phyloP scores from a whole-genome alignment of 2,888 invertebrate genomes.

The Leptinotarsa haldemani region DNA sequence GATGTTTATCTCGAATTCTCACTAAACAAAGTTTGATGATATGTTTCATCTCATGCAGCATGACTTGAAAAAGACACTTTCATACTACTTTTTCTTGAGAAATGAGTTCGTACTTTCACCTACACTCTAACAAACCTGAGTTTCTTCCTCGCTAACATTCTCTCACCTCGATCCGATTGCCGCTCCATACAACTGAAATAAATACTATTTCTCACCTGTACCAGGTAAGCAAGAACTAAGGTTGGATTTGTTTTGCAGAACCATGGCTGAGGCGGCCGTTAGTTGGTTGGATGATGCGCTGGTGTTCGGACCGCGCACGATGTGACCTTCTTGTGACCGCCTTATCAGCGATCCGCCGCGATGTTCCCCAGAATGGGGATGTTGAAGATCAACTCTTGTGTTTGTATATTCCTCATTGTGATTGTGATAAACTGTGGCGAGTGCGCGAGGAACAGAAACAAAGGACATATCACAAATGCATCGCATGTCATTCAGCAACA shows the following conservation, averaged over 20 bases:
- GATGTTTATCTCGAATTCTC: neutral
- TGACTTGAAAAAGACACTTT: neutral
- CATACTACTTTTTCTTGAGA: neutral
- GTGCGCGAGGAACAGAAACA: constrained; percentile 45
- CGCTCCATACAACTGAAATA: constrained; percentile 27
- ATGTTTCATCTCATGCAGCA: neutral
- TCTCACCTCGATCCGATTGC: constrained; percentile 24
- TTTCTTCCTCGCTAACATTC: neutral
- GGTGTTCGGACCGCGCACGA: constrained; percentile 50
- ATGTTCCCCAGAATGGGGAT: constrained; percentile 46
- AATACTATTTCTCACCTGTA: constrained; percentile 48
- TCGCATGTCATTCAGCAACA: constrained; percentile 43
- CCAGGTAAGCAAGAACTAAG: constrained; percentile 50
- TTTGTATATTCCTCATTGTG: constrained; percentile 44
- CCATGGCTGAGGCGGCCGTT: constrained; percentile 47
- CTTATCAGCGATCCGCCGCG: constrained; percentile 9
- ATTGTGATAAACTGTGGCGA: constrained; percentile 43
- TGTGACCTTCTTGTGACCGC: constrained; percentile 46
- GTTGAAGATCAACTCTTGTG: constrained; percentile 38
- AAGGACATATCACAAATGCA: constrained; percentile 36
- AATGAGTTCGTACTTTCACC: neutral
- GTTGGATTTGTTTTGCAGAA: constrained; percentile 53
- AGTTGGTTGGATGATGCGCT: constrained; percentile 53
- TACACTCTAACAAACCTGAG: neutral
- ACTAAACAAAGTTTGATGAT: neutral